Percentiles rank a stretch among this genome's conserved stretches.
Evolutionary conservation across 1,140 invertebrate species (phyloP).

Genomic region (Drosophila novamexicana): DNA sequence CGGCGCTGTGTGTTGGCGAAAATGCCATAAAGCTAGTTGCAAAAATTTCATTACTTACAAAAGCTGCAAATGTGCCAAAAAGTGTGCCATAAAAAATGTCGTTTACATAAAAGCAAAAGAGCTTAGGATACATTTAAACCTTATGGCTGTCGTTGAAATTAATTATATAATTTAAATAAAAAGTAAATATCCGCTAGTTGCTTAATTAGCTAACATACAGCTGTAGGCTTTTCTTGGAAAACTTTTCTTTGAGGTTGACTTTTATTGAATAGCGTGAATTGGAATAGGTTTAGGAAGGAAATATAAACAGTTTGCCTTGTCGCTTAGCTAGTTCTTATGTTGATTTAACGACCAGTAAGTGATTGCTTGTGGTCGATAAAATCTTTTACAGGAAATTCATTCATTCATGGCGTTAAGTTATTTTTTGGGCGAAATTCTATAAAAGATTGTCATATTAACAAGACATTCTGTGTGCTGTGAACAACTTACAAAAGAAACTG

Average conservation of each 20-base stretch:
- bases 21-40: not conserved
- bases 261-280: no score
- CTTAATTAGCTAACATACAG: constrained; percentile 11
- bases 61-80: constrained; percentile 17
- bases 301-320: no score
- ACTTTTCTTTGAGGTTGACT: not conserved
- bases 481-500: no score
- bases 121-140: constrained; percentile 15
- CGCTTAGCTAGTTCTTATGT: no score
- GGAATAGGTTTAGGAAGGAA: no score
- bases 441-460: no score
- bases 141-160: not conserved
- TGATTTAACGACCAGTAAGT: no score
- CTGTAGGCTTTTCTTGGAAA: not conserved
- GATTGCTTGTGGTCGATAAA: no score
- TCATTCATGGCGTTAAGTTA: not conserved
- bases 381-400: not conserved
- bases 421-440: no score
- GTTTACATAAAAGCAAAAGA: not conserved
- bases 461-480: no score
- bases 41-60: constrained; percentile 3
- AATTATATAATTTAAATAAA: constrained; percentile 11
- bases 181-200: constrained; percentile 23
- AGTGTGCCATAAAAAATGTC: constrained; percentile 27
- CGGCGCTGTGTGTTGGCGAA: not conserved